Evolutionary conservation across 1,140 invertebrate species (phyloP).

Genomic region (Procambarus clarkii): DNA sequence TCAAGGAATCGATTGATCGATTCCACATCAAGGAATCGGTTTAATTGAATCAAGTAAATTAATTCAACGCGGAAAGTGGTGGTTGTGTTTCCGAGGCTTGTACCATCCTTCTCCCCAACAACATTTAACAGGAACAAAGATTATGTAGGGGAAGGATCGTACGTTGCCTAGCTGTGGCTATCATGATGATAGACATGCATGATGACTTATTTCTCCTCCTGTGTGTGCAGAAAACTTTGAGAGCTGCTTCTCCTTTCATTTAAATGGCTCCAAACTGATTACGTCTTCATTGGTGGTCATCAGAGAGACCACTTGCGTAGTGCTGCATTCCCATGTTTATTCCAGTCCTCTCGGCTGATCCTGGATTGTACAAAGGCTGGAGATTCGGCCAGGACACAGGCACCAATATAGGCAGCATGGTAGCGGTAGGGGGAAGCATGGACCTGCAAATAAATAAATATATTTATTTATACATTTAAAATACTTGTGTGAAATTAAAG

Average conservation of each 20-base stretch:
- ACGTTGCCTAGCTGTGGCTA: neutral
- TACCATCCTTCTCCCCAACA: neutral
- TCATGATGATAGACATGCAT: neutral
- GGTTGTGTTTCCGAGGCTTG: too few species aligned
- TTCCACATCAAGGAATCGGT: neutral
- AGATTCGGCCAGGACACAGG: conserved; percentile 78
- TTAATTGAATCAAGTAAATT: too few species aligned
- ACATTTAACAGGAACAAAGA: conserved; percentile 8
- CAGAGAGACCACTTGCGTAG: conserved; percentile 74
- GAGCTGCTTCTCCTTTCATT: neutral
- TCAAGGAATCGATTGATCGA: neutral
- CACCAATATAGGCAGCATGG: conserved; percentile 81
- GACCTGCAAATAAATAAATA: too few species aligned
- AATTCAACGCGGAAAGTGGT: too few species aligned
- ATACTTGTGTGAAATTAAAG: too few species aligned
- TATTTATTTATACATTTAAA: too few species aligned
- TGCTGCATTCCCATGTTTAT: conserved; percentile 72
- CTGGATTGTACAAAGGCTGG: conserved; percentile 78
- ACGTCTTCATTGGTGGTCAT: neutral
- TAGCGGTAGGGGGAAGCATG: conserved; percentile 78
- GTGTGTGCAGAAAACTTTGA: neutral
- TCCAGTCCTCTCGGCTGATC: conserved; percentile 76
- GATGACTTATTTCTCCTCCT: neutral
- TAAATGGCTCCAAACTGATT: neutral
- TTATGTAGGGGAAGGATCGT: neutral